phyloP scores from a whole-genome alignment of 53 echinoderm and acorn worm species.

The Mesocentrotus franciscanus region DNA sequence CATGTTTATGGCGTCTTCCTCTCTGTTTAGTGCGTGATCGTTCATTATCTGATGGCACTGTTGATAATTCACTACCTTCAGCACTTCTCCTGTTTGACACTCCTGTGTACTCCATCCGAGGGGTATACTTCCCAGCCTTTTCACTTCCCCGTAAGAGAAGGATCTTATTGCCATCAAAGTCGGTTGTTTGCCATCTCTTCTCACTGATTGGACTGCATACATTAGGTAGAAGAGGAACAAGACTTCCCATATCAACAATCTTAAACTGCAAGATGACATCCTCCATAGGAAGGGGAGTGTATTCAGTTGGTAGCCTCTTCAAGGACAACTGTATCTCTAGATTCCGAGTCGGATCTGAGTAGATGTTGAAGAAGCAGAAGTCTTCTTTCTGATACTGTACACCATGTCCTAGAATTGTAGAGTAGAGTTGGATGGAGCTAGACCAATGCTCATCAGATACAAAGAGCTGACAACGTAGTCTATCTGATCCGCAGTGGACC shows the following conservation, averaged over 20 bases:
- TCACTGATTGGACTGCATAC: constrained; percentile 77
- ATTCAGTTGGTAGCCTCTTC: constrained; percentile 64
- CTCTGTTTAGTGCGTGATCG: background rate
- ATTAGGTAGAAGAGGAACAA: constrained; percentile 73
- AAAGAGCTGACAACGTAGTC: constrained; percentile 74
- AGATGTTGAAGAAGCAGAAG: constrained; percentile 76
- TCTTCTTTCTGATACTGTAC: constrained; percentile 74
- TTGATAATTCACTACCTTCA: background rate
- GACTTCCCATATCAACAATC: constrained; percentile 68
- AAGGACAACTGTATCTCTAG: constrained; percentile 76
- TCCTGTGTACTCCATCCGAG: background rate
- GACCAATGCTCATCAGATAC: constrained; percentile 74
- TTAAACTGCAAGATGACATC: constrained; percentile 76
- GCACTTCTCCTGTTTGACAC: background rate
- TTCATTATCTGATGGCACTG: background rate
- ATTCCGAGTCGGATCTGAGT: constrained; percentile 59
- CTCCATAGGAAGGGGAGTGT: constrained; percentile 67
- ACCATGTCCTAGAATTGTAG: constrained; percentile 63
- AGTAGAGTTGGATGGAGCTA: constrained; percentile 68
- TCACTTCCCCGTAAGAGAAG: constrained; percentile 33
- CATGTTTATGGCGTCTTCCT: constrained; percentile 22
- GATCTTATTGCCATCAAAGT: constrained; percentile 75
- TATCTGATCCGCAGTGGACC: constrained; percentile 72
- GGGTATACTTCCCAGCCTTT: background rate
- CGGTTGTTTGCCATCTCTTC: constrained; percentile 77